Percentiles rank a stretch among this genome's conserved stretches.
phyloP scores from a whole-genome alignment of 2,113 vertebrate genomes.

The Pygoscelis antarcticus region DNA sequence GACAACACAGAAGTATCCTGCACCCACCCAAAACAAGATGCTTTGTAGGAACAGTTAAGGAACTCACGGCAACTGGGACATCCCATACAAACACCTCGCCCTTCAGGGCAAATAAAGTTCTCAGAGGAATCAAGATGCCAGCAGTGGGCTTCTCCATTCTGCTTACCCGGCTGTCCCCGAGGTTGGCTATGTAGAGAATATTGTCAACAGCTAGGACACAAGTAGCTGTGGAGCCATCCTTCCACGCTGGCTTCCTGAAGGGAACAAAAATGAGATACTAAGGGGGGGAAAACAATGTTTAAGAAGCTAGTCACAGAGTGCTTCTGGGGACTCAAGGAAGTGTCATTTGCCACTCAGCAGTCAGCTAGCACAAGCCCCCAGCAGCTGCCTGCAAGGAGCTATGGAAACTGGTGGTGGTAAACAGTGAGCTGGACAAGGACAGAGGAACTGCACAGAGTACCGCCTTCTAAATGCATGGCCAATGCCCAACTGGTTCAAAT shows the following conservation, averaged over 20 bases:
- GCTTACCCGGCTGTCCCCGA: constrained; percentile 94
- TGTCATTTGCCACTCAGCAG: rapidly evolving
- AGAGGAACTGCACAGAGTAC: not conserved
- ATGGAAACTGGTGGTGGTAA: not conserved
- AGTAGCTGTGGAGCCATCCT: constrained; percentile 95
- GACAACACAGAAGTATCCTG: not conserved
- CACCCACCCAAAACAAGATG: not conserved
- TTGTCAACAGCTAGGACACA: constrained; percentile 90
- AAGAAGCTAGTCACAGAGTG: not conserved
- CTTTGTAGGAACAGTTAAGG: not conserved
- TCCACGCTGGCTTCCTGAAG: constrained; percentile 94
- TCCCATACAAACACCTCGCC: not conserved
- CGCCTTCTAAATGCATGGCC: not conserved
- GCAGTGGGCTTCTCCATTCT: not conserved
- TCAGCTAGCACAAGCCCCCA: not conserved
- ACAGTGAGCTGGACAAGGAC: not conserved
- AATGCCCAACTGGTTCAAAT: not conserved
- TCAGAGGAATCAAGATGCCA: rapidly evolving
- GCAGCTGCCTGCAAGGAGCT: not conserved
- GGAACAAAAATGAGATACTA: not conserved
- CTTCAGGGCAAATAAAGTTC: not conserved
- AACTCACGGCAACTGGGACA: not conserved
- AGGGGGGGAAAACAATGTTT: not conserved
- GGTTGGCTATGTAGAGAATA: constrained; percentile 90
- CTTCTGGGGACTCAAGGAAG: not conserved